A percentile compares a stretch with the other conserved stretches of the same genome.
Evolutionary conservation across 2,113 vertebrate genomes (phyloP).

Genomic region (Piaya cayana): DNA sequence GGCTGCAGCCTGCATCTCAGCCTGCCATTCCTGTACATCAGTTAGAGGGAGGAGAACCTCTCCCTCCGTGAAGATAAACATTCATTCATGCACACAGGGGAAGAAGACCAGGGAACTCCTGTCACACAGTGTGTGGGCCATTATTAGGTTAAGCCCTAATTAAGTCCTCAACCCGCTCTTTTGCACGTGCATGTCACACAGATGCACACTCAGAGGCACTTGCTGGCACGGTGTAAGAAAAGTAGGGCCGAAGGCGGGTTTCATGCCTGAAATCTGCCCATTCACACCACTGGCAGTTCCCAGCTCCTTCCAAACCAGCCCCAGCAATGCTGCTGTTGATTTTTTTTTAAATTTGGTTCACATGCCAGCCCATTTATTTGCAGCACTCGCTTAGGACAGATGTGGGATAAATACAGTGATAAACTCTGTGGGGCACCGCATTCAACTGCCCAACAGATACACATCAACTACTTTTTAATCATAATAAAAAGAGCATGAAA

Average conservation of each 20-base stretch:
- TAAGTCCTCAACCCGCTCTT: neutral
- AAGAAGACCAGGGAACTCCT: neutral
- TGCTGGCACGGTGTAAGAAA: neutral
- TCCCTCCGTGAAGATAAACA: neutral
- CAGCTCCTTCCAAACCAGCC: neutral
- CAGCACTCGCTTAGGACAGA: neutral
- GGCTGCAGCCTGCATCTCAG: neutral
- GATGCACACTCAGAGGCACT: neutral
- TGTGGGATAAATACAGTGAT: neutral
- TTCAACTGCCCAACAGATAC: neutral
- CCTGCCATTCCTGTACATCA: neutral
- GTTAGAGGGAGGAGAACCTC: neutral
- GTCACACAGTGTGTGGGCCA: fast-evolving
- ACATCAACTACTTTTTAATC: neutral
- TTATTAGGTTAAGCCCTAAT: neutral
- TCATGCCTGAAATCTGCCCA: neutral
- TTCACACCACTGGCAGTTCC: neutral
- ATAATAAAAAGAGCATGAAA: neutral
- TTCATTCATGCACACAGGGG: neutral
- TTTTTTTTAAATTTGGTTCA: neutral
- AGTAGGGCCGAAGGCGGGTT: neutral
- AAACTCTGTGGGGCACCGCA: neutral
- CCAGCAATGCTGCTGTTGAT: fast-evolving
- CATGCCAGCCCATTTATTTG: neutral
- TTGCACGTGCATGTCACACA: fast-evolving